Conservation (phyloP, 2,113 vertebrate species). For the Cyprinus carpio region DNA sequence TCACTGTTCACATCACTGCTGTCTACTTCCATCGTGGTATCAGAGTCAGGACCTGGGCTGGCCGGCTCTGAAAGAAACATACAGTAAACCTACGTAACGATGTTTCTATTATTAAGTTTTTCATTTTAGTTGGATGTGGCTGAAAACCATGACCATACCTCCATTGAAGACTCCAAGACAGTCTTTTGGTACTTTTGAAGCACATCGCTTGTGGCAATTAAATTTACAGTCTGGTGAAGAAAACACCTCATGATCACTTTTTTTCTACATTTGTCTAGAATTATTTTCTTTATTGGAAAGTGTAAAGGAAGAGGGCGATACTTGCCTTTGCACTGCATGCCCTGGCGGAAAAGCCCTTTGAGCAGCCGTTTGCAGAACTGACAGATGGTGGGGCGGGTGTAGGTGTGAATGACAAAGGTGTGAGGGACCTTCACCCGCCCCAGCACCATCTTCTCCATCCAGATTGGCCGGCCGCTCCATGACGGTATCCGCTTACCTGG, state of each 20-base stretch:
- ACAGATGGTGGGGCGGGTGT: constrained; percentile 96
- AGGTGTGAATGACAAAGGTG: constrained; percentile 97
- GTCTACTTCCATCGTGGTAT: constrained; percentile 96
- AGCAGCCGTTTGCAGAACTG: constrained; percentile 96
- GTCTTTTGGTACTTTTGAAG: constrained; percentile 95
- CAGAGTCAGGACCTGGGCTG: constrained; percentile 87
- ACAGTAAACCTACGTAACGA: neutral
- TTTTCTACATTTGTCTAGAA: neutral
- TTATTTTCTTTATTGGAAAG: neutral
- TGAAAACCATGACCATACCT: constrained; percentile 73
- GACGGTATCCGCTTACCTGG: constrained; percentile 95
- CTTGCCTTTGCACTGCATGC: constrained; percentile 98
- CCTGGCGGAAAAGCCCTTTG: constrained; percentile 97
- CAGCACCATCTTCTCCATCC: constrained; percentile 99
- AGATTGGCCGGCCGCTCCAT: constrained; percentile 96
- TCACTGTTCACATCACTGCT: constrained; percentile 86
- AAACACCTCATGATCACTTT: neutral
- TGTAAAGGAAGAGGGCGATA: neutral
- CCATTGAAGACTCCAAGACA: constrained; percentile 95
- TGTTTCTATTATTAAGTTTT: neutral
- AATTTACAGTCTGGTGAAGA: constrained; percentile 88
- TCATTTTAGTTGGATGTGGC: neutral
- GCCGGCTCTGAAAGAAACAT: constrained; percentile 80
- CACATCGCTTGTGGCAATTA: constrained; percentile 96
- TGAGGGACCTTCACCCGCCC: constrained; percentile 96